Evolutionary conservation across 2,888 invertebrate species (phyloP).

Genomic region (Ceratothoa steindachneri): DNA sequence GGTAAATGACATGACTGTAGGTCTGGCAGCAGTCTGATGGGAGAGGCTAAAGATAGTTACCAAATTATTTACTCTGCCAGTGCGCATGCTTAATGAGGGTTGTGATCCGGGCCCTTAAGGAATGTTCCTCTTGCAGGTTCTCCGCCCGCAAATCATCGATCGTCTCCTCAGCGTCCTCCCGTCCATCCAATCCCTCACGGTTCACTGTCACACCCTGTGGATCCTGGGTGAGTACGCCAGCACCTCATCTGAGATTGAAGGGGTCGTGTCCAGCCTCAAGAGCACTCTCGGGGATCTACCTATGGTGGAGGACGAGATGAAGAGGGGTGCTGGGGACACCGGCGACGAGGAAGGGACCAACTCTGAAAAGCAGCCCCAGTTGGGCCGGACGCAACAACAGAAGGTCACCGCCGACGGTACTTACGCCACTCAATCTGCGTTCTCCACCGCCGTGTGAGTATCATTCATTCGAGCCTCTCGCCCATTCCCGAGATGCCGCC

Average conservation of each 20-base stretch:
- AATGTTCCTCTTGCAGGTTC: constrained; percentile 62
- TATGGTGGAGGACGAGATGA: constrained; percentile 62
- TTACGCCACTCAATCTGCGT: constrained; percentile 96
- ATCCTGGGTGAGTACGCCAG: constrained; percentile 94
- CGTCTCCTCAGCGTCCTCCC: constrained; percentile 74
- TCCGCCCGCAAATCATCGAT: constrained; percentile 73
- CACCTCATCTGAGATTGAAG: constrained; percentile 54
- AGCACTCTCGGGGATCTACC: constrained; percentile 69
- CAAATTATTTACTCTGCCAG: too few species aligned
- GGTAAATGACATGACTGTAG: too few species aligned
- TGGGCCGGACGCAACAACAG: constrained; percentile 54
- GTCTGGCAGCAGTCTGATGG: too few species aligned
- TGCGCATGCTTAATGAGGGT: too few species aligned
- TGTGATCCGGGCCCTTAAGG: too few species aligned
- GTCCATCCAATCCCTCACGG: constrained; percentile 81
- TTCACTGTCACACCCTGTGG: constrained; percentile 92
- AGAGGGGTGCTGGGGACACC: constrained; percentile 68
- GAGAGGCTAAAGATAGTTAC: too few species aligned
- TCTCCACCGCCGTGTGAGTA: constrained; percentile 73
- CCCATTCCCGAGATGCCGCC: background rate
- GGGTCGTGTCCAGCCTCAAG: constrained; percentile 70
- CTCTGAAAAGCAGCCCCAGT: constrained; percentile 24
- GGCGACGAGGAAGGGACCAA: constrained; percentile 54
- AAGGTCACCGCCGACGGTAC: constrained; percentile 97
- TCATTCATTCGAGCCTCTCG: too few species aligned